Evolutionary conservation across 2,888 invertebrate species (phyloP).

Genomic region (Sarcophaga rosellei): DNA sequence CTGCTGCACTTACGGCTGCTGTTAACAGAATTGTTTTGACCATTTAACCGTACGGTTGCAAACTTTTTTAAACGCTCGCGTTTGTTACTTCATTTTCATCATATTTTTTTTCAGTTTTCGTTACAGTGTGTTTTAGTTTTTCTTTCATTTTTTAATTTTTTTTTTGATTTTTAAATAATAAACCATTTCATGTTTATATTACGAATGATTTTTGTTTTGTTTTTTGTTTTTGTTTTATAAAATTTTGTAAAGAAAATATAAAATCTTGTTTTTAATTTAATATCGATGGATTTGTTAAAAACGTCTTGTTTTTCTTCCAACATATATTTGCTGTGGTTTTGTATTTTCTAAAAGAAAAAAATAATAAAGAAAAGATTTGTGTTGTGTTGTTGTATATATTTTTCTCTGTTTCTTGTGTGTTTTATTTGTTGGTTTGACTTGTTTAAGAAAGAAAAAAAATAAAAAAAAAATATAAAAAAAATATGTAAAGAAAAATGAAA

Average conservation of each 20-base stretch:
- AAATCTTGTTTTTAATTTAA: constrained; percentile 61
- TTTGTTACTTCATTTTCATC: constrained; percentile 12
- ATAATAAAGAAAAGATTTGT: background rate
- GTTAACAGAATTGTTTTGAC: constrained; percentile 73
- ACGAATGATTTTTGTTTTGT: background rate
- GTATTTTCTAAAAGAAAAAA: constrained; percentile 23
- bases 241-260: constrained; percentile 28
- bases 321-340: constrained; percentile 11
- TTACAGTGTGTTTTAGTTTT: constrained; percentile 24
- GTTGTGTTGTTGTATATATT: constrained; percentile 28
- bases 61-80: constrained; percentile 64
- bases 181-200: background rate
- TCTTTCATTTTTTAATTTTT: constrained; percentile 35
- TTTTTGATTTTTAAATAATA: background rate
- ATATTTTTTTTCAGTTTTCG: constrained; percentile 28
- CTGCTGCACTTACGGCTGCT: constrained; percentile 66
- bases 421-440: constrained; percentile 41
- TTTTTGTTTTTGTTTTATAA: background rate
- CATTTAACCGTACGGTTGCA: constrained; percentile 72
- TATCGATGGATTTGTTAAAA: constrained; percentile 52
- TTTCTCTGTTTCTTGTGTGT: constrained; percentile 12
- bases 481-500: constrained; percentile 29
- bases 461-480: constrained; percentile 6
- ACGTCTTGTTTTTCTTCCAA: constrained; percentile 13
- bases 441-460: constrained; percentile 45